phyloP scores from a whole-genome alignment of 2,888 invertebrate species.

The Zaprionus obscuricornis region DNA sequence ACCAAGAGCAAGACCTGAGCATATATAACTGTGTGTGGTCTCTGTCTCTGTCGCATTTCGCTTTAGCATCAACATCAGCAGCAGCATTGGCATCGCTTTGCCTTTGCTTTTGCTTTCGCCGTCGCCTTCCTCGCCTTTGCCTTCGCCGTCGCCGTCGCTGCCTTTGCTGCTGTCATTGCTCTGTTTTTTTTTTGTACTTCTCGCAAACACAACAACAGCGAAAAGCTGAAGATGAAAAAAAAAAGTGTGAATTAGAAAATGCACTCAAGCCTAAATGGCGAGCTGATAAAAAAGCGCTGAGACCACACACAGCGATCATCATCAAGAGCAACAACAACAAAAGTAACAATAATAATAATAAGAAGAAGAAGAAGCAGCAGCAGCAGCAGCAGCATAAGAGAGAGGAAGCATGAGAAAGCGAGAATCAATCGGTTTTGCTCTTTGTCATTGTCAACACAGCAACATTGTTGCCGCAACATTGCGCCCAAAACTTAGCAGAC shows the following conservation, averaged over 20 bases:
- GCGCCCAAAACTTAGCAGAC: no score
- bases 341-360: conserved; percentile 8
- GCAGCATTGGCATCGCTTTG: no score
- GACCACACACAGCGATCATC: conserved; percentile 48
- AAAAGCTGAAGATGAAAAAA: conserved; percentile 14
- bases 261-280: conserved; percentile 74
- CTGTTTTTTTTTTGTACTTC: no score
- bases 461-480: conserved; percentile 54
- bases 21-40: no score
- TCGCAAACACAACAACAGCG: conserved; percentile 16
- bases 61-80: conserved; percentile 7
- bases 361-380: conserved; percentile 17
- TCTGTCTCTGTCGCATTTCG: no score
- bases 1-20: no score
- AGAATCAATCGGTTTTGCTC: conserved; percentile 66
- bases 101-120: no score
- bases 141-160: no score
- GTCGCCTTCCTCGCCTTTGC: no score
- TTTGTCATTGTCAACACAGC: conserved; percentile 64
- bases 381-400: conserved; percentile 20
- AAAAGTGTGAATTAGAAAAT: conserved; percentile 77
- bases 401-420: no score
- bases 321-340: conserved; percentile 19
- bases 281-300: conserved; percentile 46
- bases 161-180: no score